These are phyloP conservation scores for Globodera ellingtonae DNA, from an alignment of 1,140 invertebrate species.

Conservation along the genomic window DNA sequence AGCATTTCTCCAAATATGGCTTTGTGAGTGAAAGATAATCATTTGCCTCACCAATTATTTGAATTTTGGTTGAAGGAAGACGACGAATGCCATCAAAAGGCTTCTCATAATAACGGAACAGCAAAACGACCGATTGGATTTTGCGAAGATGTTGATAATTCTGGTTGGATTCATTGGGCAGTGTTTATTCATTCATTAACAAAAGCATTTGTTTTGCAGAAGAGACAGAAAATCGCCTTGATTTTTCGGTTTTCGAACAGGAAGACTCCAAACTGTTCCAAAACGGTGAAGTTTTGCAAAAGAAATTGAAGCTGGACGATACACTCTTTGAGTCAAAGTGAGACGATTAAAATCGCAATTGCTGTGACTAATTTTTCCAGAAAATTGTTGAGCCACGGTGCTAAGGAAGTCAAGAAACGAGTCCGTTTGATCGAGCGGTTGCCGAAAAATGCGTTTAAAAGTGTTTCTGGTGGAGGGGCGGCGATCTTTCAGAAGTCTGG, in stretches of 20 bases:
- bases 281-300: conserved; percentile 9
- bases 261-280: conserved; percentile 23
- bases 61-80: conserved; percentile 68
- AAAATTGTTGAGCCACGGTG: conserved; percentile 5
- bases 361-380: conserved; percentile 1
- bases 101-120: not conserved
- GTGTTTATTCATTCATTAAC: not conserved
- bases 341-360: too few species aligned
- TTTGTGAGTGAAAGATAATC: conserved; percentile 76
- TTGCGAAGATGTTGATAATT: not conserved
- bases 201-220: not conserved
- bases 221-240: not conserved
- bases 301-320: conserved; percentile 28
- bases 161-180: not conserved
- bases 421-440: conserved; percentile 9
- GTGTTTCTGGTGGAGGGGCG: not conserved
- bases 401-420: conserved; percentile 13
- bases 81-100: conserved; percentile 34
- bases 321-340: conserved; percentile 27
- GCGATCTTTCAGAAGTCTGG: not conserved
- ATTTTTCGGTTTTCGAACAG: conserved; percentile 9
- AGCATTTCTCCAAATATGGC: conserved; percentile 93
- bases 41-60: conserved; percentile 13
- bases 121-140: conserved; percentile 1
- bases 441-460: conserved; percentile 4